Evolutionary conservation across 1,140 invertebrate genomes (phyloP), one percentile per base, ranked within the genome.

Genomic region (Pseudomyrmex gracilis): DNA sequence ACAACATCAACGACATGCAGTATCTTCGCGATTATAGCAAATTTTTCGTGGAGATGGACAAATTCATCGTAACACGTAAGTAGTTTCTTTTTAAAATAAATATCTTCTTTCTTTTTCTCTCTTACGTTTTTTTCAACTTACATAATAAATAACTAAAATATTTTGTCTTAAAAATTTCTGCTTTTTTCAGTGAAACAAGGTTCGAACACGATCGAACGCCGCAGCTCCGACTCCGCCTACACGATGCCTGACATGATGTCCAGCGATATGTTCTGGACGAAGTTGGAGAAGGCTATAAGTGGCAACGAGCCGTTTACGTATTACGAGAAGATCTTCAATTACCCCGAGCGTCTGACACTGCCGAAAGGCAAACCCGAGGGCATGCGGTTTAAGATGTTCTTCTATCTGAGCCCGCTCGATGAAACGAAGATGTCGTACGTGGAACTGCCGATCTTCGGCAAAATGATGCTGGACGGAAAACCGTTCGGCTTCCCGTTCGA

Each of bases 401-500:
- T 95, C 76, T 93, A 92, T 64, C 10, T 95, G 20, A 94, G 91
- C 24, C 91, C 93, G 64, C 86, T 91, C 83, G 90, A 92, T 4
- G 92, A 93, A 49, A 89, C 91, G 74, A 89, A 91, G 45, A 12
- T 84, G 0, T 82, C 58, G 15, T 60, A 47, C n/a, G 86, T 85
- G 55, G 89, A 93, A 4, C 60, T 92, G 51, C 92, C 93, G 0
- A 63, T 90, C 5, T 92, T 91, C 76, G 93, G 92, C 24, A 92
- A 91, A 68, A 85, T 77, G 34, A 86, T 87, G 20, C 89, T 92
- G 58, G 96, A 96, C 86, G 95, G 94, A 55, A 95, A 94, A 87
- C 95, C 96, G 58, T 94, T 96, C 89, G 96, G 96, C 47, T 97
- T 95, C 93, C 96, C 96, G 64, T 95, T 97, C 87, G 96, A 97